These are phyloP conservation scores for Alexandromys fortis DNA, from an alignment of 2,113 vertebrate genomes.

Conservation along the genomic window DNA sequence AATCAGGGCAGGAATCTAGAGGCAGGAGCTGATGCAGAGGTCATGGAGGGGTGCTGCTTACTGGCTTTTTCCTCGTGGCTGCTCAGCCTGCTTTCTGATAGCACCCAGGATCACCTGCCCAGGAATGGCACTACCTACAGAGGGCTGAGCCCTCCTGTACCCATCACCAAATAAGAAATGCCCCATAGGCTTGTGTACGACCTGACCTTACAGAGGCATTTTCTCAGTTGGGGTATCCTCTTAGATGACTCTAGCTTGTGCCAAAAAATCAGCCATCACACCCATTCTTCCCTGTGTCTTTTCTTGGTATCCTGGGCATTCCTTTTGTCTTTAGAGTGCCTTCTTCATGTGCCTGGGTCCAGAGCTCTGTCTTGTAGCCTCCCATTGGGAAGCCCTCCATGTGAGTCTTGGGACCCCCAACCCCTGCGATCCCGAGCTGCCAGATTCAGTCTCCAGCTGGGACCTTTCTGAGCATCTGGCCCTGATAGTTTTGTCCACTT, in stretches of 20 bases:
- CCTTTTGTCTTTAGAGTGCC: neutral
- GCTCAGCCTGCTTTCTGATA: neutral
- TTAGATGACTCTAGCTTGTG: neutral
- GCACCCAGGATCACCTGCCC: neutral
- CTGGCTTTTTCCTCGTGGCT: neutral
- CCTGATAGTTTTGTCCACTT: neutral
- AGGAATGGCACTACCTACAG: neutral
- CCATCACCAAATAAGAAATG: neutral
- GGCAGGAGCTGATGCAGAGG: neutral
- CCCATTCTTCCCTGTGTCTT: neutral
- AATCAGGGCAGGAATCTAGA: neutral
- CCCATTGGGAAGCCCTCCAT: neutral
- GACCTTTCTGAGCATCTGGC: neutral
- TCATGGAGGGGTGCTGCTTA: neutral
- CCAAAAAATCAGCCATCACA: neutral
- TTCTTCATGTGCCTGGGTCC: neutral
- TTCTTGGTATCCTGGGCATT: neutral
- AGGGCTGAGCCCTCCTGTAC: neutral
- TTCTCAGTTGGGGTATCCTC: neutral
- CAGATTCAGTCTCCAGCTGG: neutral
- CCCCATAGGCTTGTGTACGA: neutral
- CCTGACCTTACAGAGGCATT: neutral
- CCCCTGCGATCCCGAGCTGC: neutral
- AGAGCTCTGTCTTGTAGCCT: neutral
- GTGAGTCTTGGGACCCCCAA: neutral